Base-by-base conservation (phyloP, 2,888 invertebrate species). In the Rhingia campestris region DNA sequence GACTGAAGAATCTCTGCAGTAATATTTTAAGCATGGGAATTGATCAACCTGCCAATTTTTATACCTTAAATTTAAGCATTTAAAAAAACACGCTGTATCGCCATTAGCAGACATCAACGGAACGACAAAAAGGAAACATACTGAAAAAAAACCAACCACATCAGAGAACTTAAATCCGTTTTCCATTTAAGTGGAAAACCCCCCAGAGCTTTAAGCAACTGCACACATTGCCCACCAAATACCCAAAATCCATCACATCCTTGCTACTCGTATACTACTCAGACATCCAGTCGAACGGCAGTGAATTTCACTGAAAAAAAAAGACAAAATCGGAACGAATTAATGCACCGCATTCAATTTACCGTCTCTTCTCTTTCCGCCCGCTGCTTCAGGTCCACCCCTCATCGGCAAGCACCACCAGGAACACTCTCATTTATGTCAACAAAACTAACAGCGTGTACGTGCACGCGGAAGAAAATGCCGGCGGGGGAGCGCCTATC, bases 341-440 rank as follows among this genome's bases (percentile, higher is more conserved):
- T 82, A 82, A 82, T 82, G 82, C 77, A 82, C 73, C 79, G 67
- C 82, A 77, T 82, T 82, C 79, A 79, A 82, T 79, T 79, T 56
- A 51, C 12, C 43, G 32, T 49, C 66, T 59, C 61, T 7, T 51
- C 56, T 41, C n/a, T 6, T 14, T 22, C 59, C 32, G 41, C 58
- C 10, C 47, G 9, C 43, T 47, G 37, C 4, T 22, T 22, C n/a
- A 12, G 12, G 12, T 12, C 12, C 43, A 12, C 9, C 39, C 10
- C n/a, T 37, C 30, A 5, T 51, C 32, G 49, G 49, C 51, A 37
- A 53, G 33, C 9, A 4, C 22, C 33, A 39, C 33, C 49, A 39
- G 39, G 22, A 33, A 53, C 30, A 30, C 72, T 41, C 61, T 79
- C 73, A 69, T 79, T 73, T 79, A 79, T 84, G 79, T 84, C 80